A percentile compares a stretch with the other conserved stretches of the same genome.
phyloP scores from a whole-genome alignment of 1,140 invertebrate species.

The Heliconius himera region DNA sequence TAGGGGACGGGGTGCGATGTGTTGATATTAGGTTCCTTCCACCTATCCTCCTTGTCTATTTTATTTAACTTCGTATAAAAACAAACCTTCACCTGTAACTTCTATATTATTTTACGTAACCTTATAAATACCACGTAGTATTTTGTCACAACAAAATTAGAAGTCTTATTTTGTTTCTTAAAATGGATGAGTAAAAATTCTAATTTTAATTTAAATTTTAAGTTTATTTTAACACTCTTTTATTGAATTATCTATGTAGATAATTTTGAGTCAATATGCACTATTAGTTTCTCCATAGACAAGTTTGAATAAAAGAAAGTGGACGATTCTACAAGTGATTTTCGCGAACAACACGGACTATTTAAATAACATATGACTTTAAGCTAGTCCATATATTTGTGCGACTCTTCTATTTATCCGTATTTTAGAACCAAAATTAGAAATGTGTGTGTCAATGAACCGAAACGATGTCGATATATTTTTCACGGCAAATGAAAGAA shows the following conservation, averaged over 20 bases:
- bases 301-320: conserved; percentile 41
- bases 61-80: too few species aligned
- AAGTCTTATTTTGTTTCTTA: too few species aligned
- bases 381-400: not conserved
- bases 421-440: conserved; percentile 37
- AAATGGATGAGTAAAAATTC: too few species aligned
- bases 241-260: conserved; percentile 13
- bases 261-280: conserved; percentile 32
- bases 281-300: conserved; percentile 37
- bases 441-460: conserved; percentile 40
- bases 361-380: conserved; percentile 2
- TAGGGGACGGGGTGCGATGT: too few species aligned
- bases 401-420: conserved; percentile 22
- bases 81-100: too few species aligned
- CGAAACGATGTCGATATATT: conserved; percentile 33
- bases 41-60: too few species aligned
- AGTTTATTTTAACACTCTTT: conserved; percentile 8
- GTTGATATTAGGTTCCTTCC: too few species aligned
- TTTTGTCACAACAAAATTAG: too few species aligned
- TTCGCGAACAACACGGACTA: conserved; percentile 31
- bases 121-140: too few species aligned
- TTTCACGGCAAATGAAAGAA: conserved; percentile 34
- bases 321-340: conserved; percentile 30
- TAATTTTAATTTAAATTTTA: too few species aligned
- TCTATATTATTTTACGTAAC: too few species aligned